Percentiles rank a stretch among this genome's conserved stretches.
These are phyloP conservation scores for Pelobates cultripes DNA, from an alignment of 2,797 vertebrate species.

Conservation along the genomic window DNA sequence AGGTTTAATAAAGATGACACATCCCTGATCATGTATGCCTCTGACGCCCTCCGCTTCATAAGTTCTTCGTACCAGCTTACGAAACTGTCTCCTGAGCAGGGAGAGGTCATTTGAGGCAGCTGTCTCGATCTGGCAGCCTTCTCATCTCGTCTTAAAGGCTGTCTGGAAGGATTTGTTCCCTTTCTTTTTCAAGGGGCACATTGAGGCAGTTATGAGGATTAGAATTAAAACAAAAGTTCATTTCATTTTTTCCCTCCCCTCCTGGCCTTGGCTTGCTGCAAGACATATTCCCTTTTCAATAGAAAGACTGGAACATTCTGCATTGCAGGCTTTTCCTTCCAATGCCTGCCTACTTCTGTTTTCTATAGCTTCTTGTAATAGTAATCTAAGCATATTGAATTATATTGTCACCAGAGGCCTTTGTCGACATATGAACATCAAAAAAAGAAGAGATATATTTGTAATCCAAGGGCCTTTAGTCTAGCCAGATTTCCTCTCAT, in stretches of 20 bases:
- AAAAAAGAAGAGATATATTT: neutral
- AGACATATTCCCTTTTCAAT: slow-evolving; percentile 41
- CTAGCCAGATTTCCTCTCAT: neutral
- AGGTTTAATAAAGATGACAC: neutral
- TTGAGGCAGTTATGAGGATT: slow-evolving; percentile 51
- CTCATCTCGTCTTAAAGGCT: slow-evolving; percentile 59
- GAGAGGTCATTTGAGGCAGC: slow-evolving; percentile 65
- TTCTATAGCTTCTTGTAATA: slow-evolving; percentile 4
- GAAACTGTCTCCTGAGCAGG: slow-evolving; percentile 54
- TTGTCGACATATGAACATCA: neutral
- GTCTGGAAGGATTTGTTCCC: slow-evolving; percentile 64
- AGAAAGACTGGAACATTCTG: slow-evolving; percentile 35
- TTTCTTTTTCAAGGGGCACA: slow-evolving; percentile 51
- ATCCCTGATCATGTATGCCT: neutral
- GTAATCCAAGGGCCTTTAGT: neutral
- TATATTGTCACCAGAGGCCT: slow-evolving; percentile 5
- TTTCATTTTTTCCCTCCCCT: slow-evolving; percentile 36
- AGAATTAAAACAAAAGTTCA: slow-evolving; percentile 52
- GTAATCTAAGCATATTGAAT: slow-evolving; percentile 12
- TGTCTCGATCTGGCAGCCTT: slow-evolving; percentile 50
- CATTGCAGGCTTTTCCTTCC: slow-evolving; percentile 16
- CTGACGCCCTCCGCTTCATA: neutral
- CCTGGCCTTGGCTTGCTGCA: slow-evolving; percentile 40
- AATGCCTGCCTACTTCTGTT: slow-evolving; percentile 10
- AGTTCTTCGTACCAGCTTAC: slow-evolving; percentile 46